These are phyloP conservation scores for Sus scrofa DNA, from an alignment of 2,113 vertebrate species.

Conservation along the genomic window DNA sequence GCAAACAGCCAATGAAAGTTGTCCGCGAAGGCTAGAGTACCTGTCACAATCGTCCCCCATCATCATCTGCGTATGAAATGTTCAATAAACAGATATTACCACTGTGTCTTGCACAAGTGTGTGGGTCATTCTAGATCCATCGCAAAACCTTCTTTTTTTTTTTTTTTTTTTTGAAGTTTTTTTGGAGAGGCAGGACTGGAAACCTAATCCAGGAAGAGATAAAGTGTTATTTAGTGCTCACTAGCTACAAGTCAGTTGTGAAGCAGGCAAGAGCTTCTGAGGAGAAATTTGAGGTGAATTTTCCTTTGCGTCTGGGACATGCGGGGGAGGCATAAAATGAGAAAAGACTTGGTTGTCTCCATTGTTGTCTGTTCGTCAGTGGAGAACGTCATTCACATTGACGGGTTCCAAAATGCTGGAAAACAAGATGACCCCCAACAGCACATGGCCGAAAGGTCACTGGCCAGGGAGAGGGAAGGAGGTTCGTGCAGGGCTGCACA, in stretches of 20 bases:
- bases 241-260: background rate
- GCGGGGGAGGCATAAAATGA: background rate
- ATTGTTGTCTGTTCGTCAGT: background rate
- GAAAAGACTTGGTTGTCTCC: background rate
- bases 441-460: background rate
- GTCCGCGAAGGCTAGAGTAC: background rate
- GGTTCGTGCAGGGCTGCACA: no score
- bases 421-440: background rate
- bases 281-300: constrained; percentile 37
- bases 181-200: constrained; percentile 14
- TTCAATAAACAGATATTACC: background rate
- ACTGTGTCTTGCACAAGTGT: background rate
- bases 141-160: background rate
- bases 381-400: background rate
- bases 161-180: background rate
- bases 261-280: background rate
- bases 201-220: constrained; percentile 27
- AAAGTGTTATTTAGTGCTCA: background rate
- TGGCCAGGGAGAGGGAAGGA: background rate
- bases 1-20: background rate
- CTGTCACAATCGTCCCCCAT: background rate
- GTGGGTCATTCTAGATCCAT: background rate
- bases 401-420: background rate
- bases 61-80: background rate
- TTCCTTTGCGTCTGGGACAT: background rate